A percentile compares a stretch with the other conserved stretches of the same genome.
Conservation (phyloP, 2,888 invertebrate species). For the Chrysotoxum bicinctum region DNA sequence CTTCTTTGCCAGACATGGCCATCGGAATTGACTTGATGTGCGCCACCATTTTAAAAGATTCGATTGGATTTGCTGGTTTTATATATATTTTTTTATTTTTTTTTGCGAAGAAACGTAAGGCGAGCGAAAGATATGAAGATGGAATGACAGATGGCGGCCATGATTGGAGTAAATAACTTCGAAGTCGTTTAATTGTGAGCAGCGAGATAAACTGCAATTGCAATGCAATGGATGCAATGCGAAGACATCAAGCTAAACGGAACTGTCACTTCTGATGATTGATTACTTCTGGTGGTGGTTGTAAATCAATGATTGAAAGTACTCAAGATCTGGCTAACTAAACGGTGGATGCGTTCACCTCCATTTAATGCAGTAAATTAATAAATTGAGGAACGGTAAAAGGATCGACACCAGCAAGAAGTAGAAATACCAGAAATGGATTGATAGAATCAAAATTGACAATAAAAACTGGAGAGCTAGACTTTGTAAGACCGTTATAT, state of each 20-base stretch:
- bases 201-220: constrained; percentile 35
- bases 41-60: constrained; percentile 27
- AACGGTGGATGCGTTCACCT: not conserved
- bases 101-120: not conserved
- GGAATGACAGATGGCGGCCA: constrained; percentile 52
- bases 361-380: constrained; percentile 2
- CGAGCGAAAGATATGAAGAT: not conserved
- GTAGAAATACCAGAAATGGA: constrained; percentile 11
- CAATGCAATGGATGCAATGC: not conserved
- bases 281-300: constrained; percentile 34
- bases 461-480: not conserved
- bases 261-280: constrained; percentile 66
- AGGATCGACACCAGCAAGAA: not conserved
- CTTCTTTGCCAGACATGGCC: constrained; percentile 24
- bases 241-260: constrained; percentile 55
- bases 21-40: constrained; percentile 12
- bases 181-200: constrained; percentile 51
- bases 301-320: constrained; percentile 49
- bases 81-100: not conserved
- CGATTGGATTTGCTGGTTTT: constrained; percentile 15
- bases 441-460: constrained; percentile 1
- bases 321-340: not conserved
- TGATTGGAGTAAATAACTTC: constrained; percentile 56
- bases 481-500: not conserved
- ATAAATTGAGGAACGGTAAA: constrained; percentile 8